These are phyloP conservation scores for Eurosta solidaginis DNA, from an alignment of 1,140 invertebrate species.

Conservation along the genomic window DNA sequence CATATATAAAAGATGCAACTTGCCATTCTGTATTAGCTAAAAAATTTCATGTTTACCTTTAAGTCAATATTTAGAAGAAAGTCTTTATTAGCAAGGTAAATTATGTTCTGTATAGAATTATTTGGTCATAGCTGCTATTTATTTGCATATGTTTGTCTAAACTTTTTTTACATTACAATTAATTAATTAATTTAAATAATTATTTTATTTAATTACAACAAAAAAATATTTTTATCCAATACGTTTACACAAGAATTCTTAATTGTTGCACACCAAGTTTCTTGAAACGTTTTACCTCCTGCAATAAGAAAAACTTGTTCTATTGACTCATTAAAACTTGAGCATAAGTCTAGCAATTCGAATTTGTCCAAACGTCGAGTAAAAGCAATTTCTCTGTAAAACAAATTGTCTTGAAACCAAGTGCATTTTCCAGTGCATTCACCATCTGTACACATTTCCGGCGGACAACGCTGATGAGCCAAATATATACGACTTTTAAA, in stretches of 20 bases:
- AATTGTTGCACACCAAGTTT: neutral
- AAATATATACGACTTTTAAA: conserved; percentile 46
- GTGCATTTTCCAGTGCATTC: conserved; percentile 14
- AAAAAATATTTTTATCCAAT: neutral
- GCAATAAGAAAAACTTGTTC: neutral
- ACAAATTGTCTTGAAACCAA: neutral
- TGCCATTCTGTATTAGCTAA: no score
- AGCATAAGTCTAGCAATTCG: neutral
- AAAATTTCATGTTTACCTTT: no score
- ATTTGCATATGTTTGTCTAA: neutral
- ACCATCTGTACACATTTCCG: neutral
- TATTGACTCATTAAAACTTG: neutral
- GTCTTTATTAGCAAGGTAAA: no score
- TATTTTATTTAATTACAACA: neutral
- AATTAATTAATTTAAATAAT: no score
- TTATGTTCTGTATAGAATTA: no score
- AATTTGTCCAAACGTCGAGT: neutral
- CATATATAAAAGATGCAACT: no score
- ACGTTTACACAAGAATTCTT: neutral
- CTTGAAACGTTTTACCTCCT: neutral
- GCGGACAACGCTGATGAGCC: conserved; percentile 37
- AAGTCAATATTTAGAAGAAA: no score
- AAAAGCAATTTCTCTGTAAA: neutral
- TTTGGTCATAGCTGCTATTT: no score
- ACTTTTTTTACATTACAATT: neutral